Percentiles rank a stretch among this genome's conserved stretches.
These are phyloP conservation scores for Hozukius guyotensis DNA, from an alignment of 2,797 vertebrate species.

Conservation along the genomic window DNA sequence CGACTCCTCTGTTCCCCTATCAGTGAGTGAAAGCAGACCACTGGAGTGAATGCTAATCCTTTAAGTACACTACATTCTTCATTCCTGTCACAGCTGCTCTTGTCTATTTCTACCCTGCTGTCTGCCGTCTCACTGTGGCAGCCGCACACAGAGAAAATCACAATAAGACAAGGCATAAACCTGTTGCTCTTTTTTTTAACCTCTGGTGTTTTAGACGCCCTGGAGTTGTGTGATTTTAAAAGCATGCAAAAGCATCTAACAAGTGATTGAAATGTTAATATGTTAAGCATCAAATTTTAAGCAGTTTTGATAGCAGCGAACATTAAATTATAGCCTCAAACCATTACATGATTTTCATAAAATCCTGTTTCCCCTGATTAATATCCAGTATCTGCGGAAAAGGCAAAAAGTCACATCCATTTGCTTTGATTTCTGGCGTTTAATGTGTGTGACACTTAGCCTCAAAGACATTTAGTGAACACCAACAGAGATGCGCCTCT, in stretches of 20 bases:
- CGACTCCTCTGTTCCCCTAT: conserved; percentile 34
- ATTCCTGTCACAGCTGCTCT: conserved; percentile 84
- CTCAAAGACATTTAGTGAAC: background rate
- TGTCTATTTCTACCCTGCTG: conserved; percentile 79
- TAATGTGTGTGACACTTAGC: background rate
- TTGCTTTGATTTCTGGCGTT: background rate
- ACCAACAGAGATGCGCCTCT: background rate
- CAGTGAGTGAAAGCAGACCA: conserved; percentile 76
- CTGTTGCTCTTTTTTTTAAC: conserved; percentile 3
- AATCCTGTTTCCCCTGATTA: background rate
- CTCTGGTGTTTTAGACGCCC: background rate
- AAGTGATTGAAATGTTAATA: background rate
- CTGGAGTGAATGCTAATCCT: conserved; percentile 74
- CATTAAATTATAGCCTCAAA: background rate
- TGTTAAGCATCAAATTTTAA: background rate
- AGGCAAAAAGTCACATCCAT: background rate
- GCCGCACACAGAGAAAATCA: conserved; percentile 8
- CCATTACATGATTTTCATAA: background rate
- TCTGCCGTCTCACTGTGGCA: conserved; percentile 18
- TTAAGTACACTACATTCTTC: conserved; percentile 70
- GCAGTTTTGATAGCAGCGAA: background rate
- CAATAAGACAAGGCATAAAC: conserved; percentile 3
- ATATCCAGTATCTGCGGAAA: background rate
- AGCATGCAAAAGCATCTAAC: background rate
- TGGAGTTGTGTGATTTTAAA: background rate